Evolutionary conservation across 2,888 invertebrate species (phyloP).

Genomic region (Agrenia bidenticulata): DNA sequence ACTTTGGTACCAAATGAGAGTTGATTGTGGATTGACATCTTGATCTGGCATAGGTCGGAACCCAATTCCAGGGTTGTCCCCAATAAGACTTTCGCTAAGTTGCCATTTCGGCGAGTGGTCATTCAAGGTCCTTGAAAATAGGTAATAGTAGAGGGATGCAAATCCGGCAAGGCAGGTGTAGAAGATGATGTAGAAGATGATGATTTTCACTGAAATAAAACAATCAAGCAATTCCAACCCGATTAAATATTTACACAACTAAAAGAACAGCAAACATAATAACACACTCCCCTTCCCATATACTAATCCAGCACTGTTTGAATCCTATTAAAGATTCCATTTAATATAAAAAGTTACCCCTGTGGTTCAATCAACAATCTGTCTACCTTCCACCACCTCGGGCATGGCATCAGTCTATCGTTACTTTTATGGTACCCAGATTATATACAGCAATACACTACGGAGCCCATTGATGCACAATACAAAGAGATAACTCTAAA

Average conservation of each 20-base stretch:
- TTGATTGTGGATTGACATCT: constrained; percentile 18
- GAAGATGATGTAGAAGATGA: constrained; percentile 24
- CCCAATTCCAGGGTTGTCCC: constrained; percentile 21
- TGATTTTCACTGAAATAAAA: constrained; percentile 71
- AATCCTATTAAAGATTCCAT: no score
- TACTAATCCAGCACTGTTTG: no score
- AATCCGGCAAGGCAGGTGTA: constrained; percentile 19
- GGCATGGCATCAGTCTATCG: no score
- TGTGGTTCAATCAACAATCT: no score
- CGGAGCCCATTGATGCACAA: no score
- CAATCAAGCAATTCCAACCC: background rate
- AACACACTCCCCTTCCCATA: no score
- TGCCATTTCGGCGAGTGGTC: constrained; percentile 17
- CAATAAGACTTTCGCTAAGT: constrained; percentile 15
- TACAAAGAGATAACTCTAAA: no score
- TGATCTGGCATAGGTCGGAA: constrained; percentile 24
- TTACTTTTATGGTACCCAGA: no score
- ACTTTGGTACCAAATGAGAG: constrained; percentile 18
- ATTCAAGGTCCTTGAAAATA: constrained; percentile 17
- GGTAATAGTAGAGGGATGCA: background rate
- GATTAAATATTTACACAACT: background rate
- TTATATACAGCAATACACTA: no score
- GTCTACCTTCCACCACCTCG: no score
- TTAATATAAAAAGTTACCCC: no score
- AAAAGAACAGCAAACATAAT: no score